Percentiles rank a stretch among this genome's conserved stretches.
These are phyloP conservation scores for Lasioglossum figueresi DNA, from an alignment of 2,888 invertebrate genomes.

Conservation along the genomic window DNA sequence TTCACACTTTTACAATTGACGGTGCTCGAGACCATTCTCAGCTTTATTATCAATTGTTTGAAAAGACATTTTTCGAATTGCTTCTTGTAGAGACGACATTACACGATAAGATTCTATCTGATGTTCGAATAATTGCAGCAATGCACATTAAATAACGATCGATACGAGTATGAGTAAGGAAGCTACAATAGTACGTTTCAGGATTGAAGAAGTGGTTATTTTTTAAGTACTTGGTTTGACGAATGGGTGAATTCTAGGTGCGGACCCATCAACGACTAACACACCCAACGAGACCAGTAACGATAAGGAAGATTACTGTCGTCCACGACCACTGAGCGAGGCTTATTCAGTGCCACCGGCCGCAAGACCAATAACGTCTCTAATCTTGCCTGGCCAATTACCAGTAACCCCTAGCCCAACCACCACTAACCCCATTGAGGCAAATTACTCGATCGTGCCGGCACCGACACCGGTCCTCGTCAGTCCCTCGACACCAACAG, in stretches of 20 bases:
- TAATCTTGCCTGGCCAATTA: conserved; percentile 71
- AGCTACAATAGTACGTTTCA: background rate
- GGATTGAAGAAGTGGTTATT: background rate
- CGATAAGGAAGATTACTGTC: conserved; percentile 83
- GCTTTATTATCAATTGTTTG: no score
- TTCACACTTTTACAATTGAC: no score
- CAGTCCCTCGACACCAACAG: conserved; percentile 57
- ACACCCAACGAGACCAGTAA: conserved; percentile 63
- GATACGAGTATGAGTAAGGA: background rate
- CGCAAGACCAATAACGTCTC: conserved; percentile 80
- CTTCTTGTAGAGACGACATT: no score
- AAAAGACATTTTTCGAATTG: no score
- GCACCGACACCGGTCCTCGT: conserved; percentile 74
- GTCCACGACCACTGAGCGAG: conserved; percentile 84
- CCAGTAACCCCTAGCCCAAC: conserved; percentile 64
- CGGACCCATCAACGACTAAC: conserved; percentile 47
- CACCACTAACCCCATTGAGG: conserved; percentile 67
- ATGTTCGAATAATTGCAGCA: no score
- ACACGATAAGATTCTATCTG: no score
- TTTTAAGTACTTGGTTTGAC: background rate
- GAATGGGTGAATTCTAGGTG: conserved; percentile 20
- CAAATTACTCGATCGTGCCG: conserved; percentile 78
- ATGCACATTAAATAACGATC: background rate
- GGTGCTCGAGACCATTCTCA: no score
- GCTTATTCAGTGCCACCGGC: conserved; percentile 85